Conservation (phyloP, 2,888 invertebrate genomes). For the Pseudolycoriella hygida region DNA sequence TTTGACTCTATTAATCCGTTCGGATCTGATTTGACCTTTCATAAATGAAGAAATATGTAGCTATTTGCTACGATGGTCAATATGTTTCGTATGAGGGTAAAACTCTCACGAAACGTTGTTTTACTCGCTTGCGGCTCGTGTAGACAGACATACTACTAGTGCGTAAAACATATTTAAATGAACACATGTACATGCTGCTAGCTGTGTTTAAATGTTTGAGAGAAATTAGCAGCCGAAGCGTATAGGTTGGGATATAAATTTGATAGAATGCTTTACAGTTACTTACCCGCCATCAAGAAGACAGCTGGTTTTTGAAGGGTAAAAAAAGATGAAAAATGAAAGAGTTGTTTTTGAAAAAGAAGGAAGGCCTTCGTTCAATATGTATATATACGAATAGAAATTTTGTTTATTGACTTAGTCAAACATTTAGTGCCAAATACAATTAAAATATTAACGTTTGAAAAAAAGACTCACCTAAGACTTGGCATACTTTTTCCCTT, state of each 20-base stretch:
- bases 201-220: too few species aligned
- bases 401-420: background rate
- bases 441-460: slow-evolving; percentile 8
- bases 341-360: background rate
- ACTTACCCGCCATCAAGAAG: slow-evolving; percentile 33
- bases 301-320: slow-evolving; percentile 23
- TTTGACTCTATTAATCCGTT: too few species aligned
- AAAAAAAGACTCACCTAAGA: slow-evolving; percentile 61
- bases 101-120: too few species aligned
- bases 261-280: background rate
- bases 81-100: too few species aligned
- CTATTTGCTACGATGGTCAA: too few species aligned
- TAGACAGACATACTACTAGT: too few species aligned
- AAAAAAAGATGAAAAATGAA: slow-evolving; percentile 7
- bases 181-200: too few species aligned
- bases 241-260: background rate
- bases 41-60: too few species aligned
- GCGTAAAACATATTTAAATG: too few species aligned
- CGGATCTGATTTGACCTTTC: too few species aligned
- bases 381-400: too few species aligned
- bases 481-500: slow-evolving; percentile 97
- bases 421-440: slow-evolving; percentile 5
- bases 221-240: background rate
- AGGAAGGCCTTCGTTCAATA: slow-evolving; percentile 4
- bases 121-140: too few species aligned